Conservation (phyloP, 2,113 vertebrate genomes). For the Cochlearius cochlearius region DNA sequence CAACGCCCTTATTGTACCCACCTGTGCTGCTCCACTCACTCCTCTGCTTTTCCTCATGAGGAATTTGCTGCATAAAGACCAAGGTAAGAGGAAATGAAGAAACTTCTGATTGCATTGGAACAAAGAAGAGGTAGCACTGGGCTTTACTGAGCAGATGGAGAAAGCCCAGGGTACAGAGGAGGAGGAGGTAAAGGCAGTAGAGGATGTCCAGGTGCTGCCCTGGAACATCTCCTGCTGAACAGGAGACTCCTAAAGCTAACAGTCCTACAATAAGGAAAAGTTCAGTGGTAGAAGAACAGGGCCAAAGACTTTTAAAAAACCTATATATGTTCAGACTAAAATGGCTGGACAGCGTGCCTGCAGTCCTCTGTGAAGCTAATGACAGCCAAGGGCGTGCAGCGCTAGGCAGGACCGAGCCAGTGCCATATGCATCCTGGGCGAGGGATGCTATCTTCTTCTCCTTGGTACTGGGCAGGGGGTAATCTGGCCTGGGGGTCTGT, state of each 20-base stretch:
- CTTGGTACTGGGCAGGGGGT: background rate
- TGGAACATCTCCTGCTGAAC: too few species aligned
- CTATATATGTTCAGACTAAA: background rate
- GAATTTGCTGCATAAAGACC: background rate
- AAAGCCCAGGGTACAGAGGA: background rate
- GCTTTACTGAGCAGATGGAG: background rate
- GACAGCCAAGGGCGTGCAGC: accelerated
- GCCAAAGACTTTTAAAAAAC: background rate
- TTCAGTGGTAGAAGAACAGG: background rate
- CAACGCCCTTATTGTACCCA: background rate
- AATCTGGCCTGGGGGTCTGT: background rate
- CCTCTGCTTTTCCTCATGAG: background rate
- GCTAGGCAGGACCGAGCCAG: background rate
- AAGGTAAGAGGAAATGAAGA: background rate
- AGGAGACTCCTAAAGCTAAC: background rate
- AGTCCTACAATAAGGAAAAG: background rate
- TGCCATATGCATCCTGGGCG: background rate
- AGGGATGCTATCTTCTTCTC: background rate
- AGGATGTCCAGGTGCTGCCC: background rate
- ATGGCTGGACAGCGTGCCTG: accelerated
- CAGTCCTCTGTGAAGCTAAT: background rate
- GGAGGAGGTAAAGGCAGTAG: background rate
- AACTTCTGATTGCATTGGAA: background rate
- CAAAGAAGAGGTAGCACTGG: background rate
- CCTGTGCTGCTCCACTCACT: background rate